Conservation (phyloP, 2,888 invertebrate species). For the Melanchra persicariae region DNA sequence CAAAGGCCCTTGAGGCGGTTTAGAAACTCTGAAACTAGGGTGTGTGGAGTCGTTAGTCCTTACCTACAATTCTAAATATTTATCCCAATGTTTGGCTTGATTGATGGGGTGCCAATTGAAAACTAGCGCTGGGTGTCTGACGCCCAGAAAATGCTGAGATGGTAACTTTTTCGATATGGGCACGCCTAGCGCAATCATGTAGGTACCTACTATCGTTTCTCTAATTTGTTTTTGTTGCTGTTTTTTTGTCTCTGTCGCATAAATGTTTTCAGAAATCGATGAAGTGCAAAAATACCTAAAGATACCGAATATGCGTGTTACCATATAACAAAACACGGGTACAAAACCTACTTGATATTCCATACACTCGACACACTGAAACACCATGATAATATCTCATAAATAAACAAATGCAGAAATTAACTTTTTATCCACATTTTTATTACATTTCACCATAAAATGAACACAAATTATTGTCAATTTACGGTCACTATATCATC, state of each 20-base stretch:
- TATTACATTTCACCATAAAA: conserved; percentile 35
- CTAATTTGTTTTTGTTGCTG: too few species aligned
- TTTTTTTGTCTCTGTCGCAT: too few species aligned
- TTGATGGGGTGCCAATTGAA: too few species aligned
- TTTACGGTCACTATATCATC: conserved; percentile 42
- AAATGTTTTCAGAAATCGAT: neutral
- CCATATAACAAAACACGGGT: neutral
- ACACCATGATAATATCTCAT: conserved; percentile 14
- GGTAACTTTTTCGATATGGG: too few species aligned
- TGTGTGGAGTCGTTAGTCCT: too few species aligned
- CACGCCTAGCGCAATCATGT: too few species aligned
- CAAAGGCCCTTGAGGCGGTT: too few species aligned
- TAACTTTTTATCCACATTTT: conserved; percentile 43
- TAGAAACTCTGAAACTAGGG: too few species aligned
- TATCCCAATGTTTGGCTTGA: too few species aligned
- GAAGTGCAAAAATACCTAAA: neutral
- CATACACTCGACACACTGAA: neutral
- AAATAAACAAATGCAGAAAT: conserved; percentile 26
- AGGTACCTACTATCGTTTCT: too few species aligned
- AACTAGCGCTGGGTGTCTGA: neutral
- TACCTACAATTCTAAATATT: neutral
- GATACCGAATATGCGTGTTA: neutral
- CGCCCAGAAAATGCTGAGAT: neutral
- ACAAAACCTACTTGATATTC: conserved; percentile 31
- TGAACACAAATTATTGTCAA: conserved; percentile 39